Conservation (phyloP, 2,888 invertebrate genomes). For the Mythimna ferrago region DNA sequence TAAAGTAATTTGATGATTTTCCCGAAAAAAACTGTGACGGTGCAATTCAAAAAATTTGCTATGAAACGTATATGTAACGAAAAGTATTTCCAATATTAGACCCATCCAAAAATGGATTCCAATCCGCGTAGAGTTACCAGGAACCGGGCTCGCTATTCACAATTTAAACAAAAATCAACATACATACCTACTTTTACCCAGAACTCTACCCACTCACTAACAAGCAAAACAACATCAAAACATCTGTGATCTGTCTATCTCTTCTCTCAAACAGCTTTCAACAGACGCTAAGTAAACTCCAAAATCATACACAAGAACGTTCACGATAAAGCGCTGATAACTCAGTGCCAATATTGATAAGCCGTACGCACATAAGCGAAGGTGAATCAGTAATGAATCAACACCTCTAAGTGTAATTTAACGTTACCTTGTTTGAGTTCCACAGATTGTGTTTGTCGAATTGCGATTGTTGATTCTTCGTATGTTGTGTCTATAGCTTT, state of each 20-base stretch:
- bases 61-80: too few relatives aligned
- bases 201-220: not conserved
- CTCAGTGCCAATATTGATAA: conserved; percentile 55
- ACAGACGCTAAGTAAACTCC: conserved; percentile 4
- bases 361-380: conserved; percentile 39
- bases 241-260: too few relatives aligned
- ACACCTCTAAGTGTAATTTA: conserved; percentile 52
- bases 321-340: conserved; percentile 42
- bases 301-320: conserved; percentile 26
- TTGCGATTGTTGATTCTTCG: conserved; percentile 30
- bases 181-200: not conserved
- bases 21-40: too few relatives aligned
- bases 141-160: too few relatives aligned
- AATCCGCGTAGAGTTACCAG: too few relatives aligned
- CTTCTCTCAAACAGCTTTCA: conserved; percentile 7
- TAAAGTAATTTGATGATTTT: too few relatives aligned
- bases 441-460: conserved; percentile 47
- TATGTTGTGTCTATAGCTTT: conserved; percentile 2
- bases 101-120: too few relatives aligned
- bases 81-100: too few relatives aligned
- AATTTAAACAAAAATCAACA: too few relatives aligned
- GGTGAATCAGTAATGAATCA: conserved; percentile 56
- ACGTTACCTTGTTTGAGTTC: conserved; percentile 49
- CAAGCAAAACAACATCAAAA: conserved; percentile 2
- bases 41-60: too few relatives aligned